Evolutionary conservation across 2,888 invertebrate species (phyloP).

Genomic region (Trichacis sp.): DNA sequence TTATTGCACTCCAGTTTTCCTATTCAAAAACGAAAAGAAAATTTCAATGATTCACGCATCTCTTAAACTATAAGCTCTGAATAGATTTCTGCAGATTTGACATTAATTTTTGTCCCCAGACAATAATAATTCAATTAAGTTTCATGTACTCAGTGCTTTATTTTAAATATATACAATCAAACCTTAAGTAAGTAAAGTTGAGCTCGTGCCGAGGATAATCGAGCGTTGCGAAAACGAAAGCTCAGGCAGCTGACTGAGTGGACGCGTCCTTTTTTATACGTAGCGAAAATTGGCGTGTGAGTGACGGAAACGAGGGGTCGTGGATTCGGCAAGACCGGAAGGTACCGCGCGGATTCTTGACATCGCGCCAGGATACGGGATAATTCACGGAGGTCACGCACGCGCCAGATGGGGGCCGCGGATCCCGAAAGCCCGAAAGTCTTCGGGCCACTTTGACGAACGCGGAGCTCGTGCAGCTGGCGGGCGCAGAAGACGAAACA

Average conservation of each 20-base stretch:
- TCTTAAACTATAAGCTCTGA: too few relatives aligned
- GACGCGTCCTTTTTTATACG: constrained; percentile 16
- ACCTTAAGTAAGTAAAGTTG: too few relatives aligned
- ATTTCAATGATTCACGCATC: too few relatives aligned
- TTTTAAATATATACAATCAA: too few relatives aligned
- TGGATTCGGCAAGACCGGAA: constrained; percentile 42
- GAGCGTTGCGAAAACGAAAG: constrained; percentile 15
- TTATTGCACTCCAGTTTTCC: too few relatives aligned
- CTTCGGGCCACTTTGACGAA: constrained; percentile 38
- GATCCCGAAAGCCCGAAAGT: constrained; percentile 29
- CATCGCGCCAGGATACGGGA: constrained; percentile 51
- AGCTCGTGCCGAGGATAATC: not conserved
- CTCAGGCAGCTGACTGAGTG: constrained; percentile 35
- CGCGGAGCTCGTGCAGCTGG: constrained; percentile 38
- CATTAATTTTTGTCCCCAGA: too few relatives aligned
- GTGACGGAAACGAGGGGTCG: constrained; percentile 24
- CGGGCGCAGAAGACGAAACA: constrained; percentile 17
- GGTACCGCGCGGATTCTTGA: constrained; percentile 41
- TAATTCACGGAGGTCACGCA: constrained; percentile 67
- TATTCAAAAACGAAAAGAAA: too few relatives aligned
- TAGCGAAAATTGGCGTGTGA: constrained; percentile 6
- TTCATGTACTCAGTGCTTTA: too few relatives aligned
- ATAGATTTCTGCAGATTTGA: too few relatives aligned
- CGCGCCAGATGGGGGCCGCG: constrained; percentile 65
- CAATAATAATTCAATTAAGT: too few relatives aligned